Base-by-base conservation (phyloP, 2,888 invertebrate genomes). In the Smittia aterrima region DNA sequence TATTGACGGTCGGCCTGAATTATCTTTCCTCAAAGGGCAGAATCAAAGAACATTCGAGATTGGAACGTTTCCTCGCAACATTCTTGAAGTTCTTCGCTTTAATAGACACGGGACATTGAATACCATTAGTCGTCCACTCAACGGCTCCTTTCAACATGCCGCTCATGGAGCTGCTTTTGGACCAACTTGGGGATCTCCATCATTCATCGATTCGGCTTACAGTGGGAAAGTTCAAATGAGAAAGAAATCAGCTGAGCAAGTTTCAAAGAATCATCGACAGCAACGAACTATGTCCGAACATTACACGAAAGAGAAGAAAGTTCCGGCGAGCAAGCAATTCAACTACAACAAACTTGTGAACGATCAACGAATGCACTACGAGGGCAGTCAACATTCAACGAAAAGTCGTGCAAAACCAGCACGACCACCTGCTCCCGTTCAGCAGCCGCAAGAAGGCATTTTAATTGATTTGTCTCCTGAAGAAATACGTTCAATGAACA, bases 21-120 rank as follows among this genome's bases (percentile, higher is more conserved):
- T 93, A 76, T 95, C 93, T 79, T 93, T 95, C 89, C 97, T 98
- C 93, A 95, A 93, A 82, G 98, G 98, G 0, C 98, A 98, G 83
- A 96, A 95, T 82, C 92, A 93, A 81, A 86, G 93, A 75, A 93
- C 95, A 0, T 91, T 91, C 77, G 90, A 94, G 79, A 90, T 98
- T 72, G 98, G 95, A 7, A 82, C 90, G 27, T 96, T 99, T 82
- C 97, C 98, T 0, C 74, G 74, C 24, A 64, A 74, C 27, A 66
- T 74, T 47, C 47, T 74, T 7, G 74, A 74, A 74, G 74, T 74
- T 41, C 74, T 74, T 66, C 74, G 74, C 18, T 74, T 74, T 11
- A 66, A 64, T 47, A 40, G 66, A 9, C 41, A 74, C 18, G 74
- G 74, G 4, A 74, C 74, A 13, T 66, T 74, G 24, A 74, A 66